A percentile compares a stretch with the other conserved stretches of the same genome.
These are phyloP conservation scores for Meandrusa payeni DNA, from an alignment of 2,888 invertebrate genomes.

Conservation along the genomic window DNA sequence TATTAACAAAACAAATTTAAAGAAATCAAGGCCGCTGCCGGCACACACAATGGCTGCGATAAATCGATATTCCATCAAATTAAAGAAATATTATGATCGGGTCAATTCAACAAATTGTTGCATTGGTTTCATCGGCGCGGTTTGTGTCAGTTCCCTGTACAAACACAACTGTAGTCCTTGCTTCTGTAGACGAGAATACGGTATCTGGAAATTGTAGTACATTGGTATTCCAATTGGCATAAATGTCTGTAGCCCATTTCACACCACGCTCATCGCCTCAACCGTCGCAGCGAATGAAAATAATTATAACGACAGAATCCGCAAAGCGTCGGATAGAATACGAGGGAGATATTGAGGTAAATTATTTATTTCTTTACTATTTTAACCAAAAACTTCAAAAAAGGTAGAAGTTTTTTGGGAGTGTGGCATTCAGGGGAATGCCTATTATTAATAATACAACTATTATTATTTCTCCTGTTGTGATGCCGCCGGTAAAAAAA, in stretches of 20 bases:
- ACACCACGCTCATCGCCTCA: not conserved
- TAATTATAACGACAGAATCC: conserved; percentile 7
- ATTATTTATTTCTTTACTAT: no score
- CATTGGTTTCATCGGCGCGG: not conserved
- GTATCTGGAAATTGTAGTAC: no score
- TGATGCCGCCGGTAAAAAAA: no score
- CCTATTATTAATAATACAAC: no score
- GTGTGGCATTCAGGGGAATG: no score
- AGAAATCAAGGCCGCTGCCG: conserved; percentile 1
- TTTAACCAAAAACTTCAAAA: no score
- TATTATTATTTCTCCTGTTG: no score
- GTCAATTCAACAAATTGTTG: not conserved
- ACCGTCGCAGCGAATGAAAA: conserved; percentile 8
- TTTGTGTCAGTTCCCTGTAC: not conserved
- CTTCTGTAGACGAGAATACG: no score
- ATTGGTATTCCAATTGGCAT: no score
- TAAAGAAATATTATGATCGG: conserved; percentile 2
- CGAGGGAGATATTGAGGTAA: conserved; percentile 13
- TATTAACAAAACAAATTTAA: conserved; percentile 8
- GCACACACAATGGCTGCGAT: conserved; percentile 5
- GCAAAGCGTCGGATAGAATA: conserved; percentile 12
- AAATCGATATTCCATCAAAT: conserved; percentile 21
- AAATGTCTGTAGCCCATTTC: conserved; percentile 4
- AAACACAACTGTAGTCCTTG: no score
- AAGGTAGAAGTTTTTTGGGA: no score